Base-by-base conservation (phyloP, 2,888 invertebrate genomes). In the Sarcophaga subvicina region DNA sequence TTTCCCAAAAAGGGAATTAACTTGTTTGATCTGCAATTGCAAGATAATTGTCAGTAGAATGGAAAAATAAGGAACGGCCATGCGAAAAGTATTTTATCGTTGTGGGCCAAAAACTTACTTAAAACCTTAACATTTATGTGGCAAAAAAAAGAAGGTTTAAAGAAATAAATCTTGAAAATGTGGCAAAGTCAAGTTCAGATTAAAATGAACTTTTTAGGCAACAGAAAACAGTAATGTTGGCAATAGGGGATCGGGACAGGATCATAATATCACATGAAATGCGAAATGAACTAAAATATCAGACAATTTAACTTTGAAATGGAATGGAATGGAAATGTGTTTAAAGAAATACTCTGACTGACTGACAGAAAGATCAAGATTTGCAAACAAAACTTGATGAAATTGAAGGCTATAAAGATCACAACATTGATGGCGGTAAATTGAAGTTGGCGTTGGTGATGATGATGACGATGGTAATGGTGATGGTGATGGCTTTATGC, bases 381-480 rank as follows among this genome's bases (percentile, higher is more conserved):
- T 85, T 71, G 70, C 81, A 80, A 81, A 80, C 77, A 75, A 80
- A 84, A 87, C 76, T 87, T 87, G 87, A 87, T 87, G 87, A 87
- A 87, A 84, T 87, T 87, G 81, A 87, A 87, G 87, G 81, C 84
- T 82, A 63, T 27, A 82, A 75, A 87, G 87, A 87, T 87, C 87
- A 87, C 37, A 71, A 71, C 49, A 59, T 60, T 75, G 75, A 75
- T 76, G 77, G 73, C 60, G 73, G 75, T 79, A 83, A 73, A 79
- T 75, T 79, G 73, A 63, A 66, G 45, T 76, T 79, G 54, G 64
- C 49, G 49, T 49, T 78, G 77, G 72, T 59, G 69, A 37, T 69
- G 25, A 8, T 37, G 37, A 27, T 27, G 27, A 27, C 4, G 27
- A 27, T 27, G 27, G 5, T 27, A 5, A 62, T 78, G 77, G 72